Base-by-base conservation (phyloP, 2,797 vertebrate species). In the Melopsittacus undulatus region DNA sequence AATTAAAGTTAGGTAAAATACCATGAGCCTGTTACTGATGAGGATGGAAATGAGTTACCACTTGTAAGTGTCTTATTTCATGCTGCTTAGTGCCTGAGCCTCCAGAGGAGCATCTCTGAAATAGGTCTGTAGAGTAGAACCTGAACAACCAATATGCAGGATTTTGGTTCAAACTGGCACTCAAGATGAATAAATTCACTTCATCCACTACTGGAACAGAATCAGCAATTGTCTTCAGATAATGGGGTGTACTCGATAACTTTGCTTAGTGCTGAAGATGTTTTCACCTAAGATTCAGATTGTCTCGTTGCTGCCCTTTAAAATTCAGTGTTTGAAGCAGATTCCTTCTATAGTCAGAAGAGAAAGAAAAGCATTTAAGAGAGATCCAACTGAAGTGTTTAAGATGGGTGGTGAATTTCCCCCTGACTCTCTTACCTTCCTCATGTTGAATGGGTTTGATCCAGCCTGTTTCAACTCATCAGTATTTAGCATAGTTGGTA, bases 1-100 rank as follows among this genome's bases (percentile, higher is more conserved):
- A 94, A 97, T 89, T 85, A 73, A 61, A 49, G 32, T 52, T 73
- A 61, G 43, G 49, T 76, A 51, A 76, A 80, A 92, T 56, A 40
- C 23, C 38, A 80, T 95, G 89, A 87, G 45, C 34, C 59, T 77
- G 51, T 48, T 94, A 70, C 56, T 83, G 80, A 79, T 84, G 78
- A 67, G 79, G 87, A 76, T 57, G 46, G 87, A 90, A 92, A 54
- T 78, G 78, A 91, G 17, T 87, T 85, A 43, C 34, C 61, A 36
- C 23, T 91, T 75, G 1, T 34, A 77, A 85, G 34, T 74, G 30
- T 48, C 48, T 94, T 64, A 72, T 93, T 95, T 95, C 82, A 80
- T 66, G 68, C 75, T 91, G 10, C 52, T 90, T 95, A 82, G 29
- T 63, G 43, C 36, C 52, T 80, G 68, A 62, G 61, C 38, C 61